phyloP scores from a whole-genome alignment of 2,797 vertebrate species.

The Meda fulgida region DNA sequence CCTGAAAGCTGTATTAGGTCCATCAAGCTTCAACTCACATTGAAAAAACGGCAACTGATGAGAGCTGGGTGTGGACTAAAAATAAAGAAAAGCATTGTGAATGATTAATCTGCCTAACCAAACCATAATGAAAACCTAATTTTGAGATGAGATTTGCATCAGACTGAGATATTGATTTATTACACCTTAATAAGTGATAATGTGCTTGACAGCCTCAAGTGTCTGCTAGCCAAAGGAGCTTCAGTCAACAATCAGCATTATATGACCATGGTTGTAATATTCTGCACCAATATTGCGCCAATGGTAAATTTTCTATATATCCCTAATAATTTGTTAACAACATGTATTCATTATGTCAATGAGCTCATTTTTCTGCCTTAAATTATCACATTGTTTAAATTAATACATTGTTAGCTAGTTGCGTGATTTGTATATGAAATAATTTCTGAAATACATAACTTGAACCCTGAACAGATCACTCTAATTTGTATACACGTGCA shows the following conservation, averaged over 20 bases:
- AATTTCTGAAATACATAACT: no score
- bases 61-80: conserved; percentile 7
- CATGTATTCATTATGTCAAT: no score
- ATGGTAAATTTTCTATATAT: no score
- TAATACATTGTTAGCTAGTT: no score
- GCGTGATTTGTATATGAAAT: no score
- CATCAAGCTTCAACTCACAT: neutral
- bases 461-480: no score
- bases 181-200: neutral
- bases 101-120: neutral
- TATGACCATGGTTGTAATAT: neutral
- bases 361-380: no score
- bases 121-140: conserved; percentile 7
- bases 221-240: neutral
- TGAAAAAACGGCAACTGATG: neutral
- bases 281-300: no score
- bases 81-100: conserved; percentile 1
- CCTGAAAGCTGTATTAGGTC: conserved; percentile 22
- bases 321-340: no score
- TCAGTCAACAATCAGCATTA: neutral
- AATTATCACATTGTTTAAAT: no score
- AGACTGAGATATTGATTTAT: neutral
- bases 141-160: neutral
- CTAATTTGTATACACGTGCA: no score
- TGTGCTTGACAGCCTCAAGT: neutral